Percentiles rank a stretch among this genome's conserved stretches.
These are phyloP conservation scores for Isotomurus palustris DNA, from an alignment of 2,888 invertebrate genomes.

Conservation along the genomic window DNA sequence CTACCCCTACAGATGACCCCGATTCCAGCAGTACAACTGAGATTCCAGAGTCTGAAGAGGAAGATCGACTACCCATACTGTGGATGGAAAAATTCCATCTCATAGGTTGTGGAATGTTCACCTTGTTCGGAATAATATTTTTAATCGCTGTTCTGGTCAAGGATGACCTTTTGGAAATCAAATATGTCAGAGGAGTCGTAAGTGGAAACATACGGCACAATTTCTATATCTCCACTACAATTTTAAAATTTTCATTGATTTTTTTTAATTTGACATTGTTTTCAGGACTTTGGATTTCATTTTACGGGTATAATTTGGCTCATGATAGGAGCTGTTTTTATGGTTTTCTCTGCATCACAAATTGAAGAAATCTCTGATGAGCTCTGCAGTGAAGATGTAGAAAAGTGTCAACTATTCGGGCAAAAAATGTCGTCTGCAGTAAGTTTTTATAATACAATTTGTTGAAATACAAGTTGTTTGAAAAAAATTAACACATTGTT, in stretches of 20 bases:
- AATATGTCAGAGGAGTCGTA: conserved; percentile 1
- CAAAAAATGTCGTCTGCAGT: conserved; percentile 49
- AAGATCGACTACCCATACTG: neutral
- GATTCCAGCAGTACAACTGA: too few relatives aligned
- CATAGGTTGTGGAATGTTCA: neutral
- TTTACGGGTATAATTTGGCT: conserved; percentile 1
- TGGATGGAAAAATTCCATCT: conserved; percentile 12
- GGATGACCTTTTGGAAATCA: neutral
- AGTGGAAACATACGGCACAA: too few relatives aligned
- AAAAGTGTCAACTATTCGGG: conserved; percentile 9
- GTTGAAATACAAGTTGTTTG: too few relatives aligned
- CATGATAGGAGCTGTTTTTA: conserved; percentile 7
- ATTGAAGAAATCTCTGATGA: neutral
- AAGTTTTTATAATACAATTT: conserved; percentile 20
- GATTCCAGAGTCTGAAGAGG: too few relatives aligned
- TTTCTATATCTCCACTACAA: too few relatives aligned
- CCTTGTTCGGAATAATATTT: neutral
- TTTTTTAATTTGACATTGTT: neutral
- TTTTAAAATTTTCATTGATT: too few relatives aligned
- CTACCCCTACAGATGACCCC: too few relatives aligned
- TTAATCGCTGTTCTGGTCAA: neutral
- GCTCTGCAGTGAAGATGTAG: neutral
- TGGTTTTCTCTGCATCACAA: neutral
- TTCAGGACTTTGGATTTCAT: conserved; percentile 13
- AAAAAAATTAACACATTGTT: too few relatives aligned